Conservation (phyloP, 2,113 vertebrate genomes). For the Clarias gariepinus region DNA sequence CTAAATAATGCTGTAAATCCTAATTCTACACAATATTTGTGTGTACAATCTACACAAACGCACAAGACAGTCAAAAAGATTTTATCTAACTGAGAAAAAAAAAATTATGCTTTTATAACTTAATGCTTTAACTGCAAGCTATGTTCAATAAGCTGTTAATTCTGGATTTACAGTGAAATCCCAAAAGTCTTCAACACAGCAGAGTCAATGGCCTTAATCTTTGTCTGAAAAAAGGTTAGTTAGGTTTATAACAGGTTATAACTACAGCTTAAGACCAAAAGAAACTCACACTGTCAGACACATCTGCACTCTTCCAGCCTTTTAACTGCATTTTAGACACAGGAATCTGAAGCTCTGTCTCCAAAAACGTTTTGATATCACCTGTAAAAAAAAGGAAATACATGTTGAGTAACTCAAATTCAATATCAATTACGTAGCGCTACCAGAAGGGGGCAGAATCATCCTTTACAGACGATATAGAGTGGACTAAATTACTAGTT, state of each 20-base stretch:
- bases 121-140: too few relatives aligned
- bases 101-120: too few relatives aligned
- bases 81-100: too few relatives aligned
- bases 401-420: neutral
- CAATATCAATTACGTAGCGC: neutral
- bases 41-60: too few relatives aligned
- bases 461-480: neutral
- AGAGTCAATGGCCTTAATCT: neutral
- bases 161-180: too few relatives aligned
- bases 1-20: neutral
- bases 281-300: slow-evolving; percentile 93
- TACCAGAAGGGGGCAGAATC: slow-evolving; percentile 32
- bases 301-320: slow-evolving; percentile 96
- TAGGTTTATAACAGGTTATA: neutral
- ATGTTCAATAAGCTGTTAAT: too few relatives aligned
- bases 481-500: neutral
- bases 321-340: slow-evolving; percentile 97
- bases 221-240: neutral
- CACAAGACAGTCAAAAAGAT: too few relatives aligned
- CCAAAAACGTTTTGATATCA: slow-evolving; percentile 93
- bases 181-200: neutral
- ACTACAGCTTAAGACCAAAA: neutral
- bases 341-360: slow-evolving; percentile 92
- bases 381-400: slow-evolving; percentile 69
- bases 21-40: too few relatives aligned